Evolutionary conservation across 2,113 vertebrate species (phyloP).

Genomic region (Lamprologus ornatipinnis): DNA sequence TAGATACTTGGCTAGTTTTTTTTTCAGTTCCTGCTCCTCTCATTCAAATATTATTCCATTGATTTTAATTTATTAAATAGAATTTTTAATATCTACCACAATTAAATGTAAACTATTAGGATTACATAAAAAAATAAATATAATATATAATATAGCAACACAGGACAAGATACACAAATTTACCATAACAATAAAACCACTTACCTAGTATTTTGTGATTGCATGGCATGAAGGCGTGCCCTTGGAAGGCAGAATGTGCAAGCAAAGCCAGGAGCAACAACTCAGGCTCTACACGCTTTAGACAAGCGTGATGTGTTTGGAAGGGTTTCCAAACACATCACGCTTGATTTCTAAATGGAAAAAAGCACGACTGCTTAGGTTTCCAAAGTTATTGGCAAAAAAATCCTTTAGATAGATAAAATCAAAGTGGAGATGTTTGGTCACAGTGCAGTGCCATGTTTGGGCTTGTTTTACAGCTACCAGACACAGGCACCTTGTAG

Average conservation of each 20-base stretch:
- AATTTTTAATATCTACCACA: not conserved
- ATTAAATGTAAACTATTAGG: not conserved
- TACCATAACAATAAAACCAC: not conserved
- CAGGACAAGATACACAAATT: not conserved
- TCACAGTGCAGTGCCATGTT: not conserved
- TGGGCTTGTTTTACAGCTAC: not conserved
- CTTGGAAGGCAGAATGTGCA: not conserved
- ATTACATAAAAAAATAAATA: not conserved
- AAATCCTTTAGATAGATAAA: not conserved
- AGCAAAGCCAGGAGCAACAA: not conserved
- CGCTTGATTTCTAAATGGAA: rapidly evolving
- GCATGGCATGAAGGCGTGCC: not conserved
- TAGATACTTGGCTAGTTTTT: not conserved
- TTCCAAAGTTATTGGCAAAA: not conserved
- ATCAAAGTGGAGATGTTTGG: not conserved
- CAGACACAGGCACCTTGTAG: not conserved
- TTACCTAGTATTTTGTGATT: not conserved
- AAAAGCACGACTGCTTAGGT: rapidly evolving
- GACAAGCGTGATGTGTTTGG: not conserved
- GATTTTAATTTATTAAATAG: rapidly evolving
- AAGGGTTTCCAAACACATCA: not conserved
- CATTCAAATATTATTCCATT: rapidly evolving
- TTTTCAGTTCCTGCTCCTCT: not conserved
- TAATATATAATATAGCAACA: rapidly evolving
- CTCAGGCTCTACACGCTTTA: rapidly evolving